Conservation (phyloP, 2,888 invertebrate species). For the Auanema freiburgensis region DNA sequence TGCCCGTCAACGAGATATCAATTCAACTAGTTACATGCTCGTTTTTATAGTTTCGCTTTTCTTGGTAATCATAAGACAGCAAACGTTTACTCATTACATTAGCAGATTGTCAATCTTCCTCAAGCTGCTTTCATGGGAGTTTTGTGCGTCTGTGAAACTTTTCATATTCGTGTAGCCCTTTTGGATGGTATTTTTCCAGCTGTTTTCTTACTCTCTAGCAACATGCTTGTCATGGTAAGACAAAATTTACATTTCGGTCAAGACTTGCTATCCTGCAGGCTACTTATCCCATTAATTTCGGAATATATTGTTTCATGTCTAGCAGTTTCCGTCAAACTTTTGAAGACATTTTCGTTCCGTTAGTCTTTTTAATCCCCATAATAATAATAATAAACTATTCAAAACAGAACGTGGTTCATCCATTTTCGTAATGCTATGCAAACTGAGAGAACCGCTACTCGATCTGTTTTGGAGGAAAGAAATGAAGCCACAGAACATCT, state of each 20-base stretch:
- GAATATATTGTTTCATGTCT: slow-evolving; percentile 96
- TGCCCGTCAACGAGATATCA: slow-evolving; percentile 60
- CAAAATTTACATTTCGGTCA: neutral
- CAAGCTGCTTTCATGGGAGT: slow-evolving; percentile 61
- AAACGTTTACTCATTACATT: too few relatives aligned
- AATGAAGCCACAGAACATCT: too few relatives aligned
- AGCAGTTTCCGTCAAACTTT: slow-evolving; percentile 83
- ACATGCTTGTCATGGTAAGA: slow-evolving; percentile 78
- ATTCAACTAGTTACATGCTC: slow-evolving; percentile 67
- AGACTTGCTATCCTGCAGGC: slow-evolving; percentile 66
- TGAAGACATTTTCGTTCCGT: slow-evolving; percentile 74
- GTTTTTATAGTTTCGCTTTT: slow-evolving; percentile 68
- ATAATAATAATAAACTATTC: too few relatives aligned
- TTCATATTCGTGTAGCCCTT: slow-evolving; percentile 44
- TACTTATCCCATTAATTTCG: slow-evolving; percentile 87
- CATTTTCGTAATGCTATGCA: too few relatives aligned
- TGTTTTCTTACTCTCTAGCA: slow-evolving; percentile 66
- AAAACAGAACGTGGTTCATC: too few relatives aligned
- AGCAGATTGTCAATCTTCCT: slow-evolving; percentile 67
- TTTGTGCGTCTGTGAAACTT: slow-evolving; percentile 57
- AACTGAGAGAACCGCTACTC: too few relatives aligned
- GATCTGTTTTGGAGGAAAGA: too few relatives aligned
- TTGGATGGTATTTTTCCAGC: slow-evolving; percentile 52
- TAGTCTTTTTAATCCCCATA: slow-evolving; percentile 11
- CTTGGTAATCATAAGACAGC: slow-evolving; percentile 50